These are phyloP conservation scores for Clamator glandarius DNA, from an alignment of 2,797 vertebrate species.

Conservation along the genomic window DNA sequence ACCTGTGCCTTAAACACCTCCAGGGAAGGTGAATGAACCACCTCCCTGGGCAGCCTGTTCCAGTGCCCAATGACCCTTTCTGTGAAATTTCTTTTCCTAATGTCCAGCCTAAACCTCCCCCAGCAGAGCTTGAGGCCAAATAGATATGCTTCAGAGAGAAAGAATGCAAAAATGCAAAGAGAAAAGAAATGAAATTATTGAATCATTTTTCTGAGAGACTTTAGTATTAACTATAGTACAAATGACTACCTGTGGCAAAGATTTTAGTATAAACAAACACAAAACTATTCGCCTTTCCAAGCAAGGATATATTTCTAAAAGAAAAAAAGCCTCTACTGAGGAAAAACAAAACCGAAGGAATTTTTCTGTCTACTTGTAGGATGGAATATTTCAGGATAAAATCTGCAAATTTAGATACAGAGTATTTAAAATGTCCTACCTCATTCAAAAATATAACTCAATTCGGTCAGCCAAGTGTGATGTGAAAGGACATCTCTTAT, in stretches of 20 bases:
- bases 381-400: background rate
- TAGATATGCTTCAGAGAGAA: background rate
- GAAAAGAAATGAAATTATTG: background rate
- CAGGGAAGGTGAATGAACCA: no score
- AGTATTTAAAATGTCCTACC: background rate
- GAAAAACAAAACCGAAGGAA: background rate
- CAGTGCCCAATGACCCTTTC: no score
- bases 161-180: background rate
- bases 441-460: background rate
- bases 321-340: background rate
- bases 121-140: no score
- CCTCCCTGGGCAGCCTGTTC: no score
- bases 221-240: background rate
- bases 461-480: background rate
- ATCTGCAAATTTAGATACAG: background rate
- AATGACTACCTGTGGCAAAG: background rate
- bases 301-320: background rate
- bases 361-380: background rate
- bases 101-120: no score
- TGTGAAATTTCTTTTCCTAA: no score
- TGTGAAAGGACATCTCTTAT: background rate
- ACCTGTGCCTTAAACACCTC: no score
- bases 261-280: background rate
- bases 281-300: background rate
- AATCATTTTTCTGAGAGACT: background rate